These are phyloP conservation scores for Poecilia wingei DNA, from an alignment of 2,797 vertebrate genomes.

Conservation along the genomic window DNA sequence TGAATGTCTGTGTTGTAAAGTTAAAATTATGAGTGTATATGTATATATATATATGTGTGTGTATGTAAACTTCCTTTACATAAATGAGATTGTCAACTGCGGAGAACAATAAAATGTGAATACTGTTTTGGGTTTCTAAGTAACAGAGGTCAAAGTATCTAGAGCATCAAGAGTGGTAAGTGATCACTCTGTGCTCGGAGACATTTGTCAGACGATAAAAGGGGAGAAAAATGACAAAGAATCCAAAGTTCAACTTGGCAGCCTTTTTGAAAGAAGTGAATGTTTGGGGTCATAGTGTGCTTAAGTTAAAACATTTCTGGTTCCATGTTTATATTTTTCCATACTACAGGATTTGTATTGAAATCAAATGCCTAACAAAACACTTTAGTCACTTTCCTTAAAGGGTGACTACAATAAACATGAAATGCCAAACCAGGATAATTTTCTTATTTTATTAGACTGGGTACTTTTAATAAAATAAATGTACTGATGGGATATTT, in stretches of 20 bases:
- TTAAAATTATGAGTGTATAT: neutral
- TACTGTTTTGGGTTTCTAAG: neutral
- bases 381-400: neutral
- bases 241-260: conserved; percentile 41
- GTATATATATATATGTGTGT: neutral
- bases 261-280: conserved; percentile 13
- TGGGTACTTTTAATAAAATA: neutral
- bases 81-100: conserved; percentile 1
- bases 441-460: neutral
- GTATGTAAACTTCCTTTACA: neutral
- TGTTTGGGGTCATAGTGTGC: conserved; percentile 7
- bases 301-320: neutral
- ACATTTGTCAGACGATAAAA: conserved; percentile 9
- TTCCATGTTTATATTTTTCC: neutral
- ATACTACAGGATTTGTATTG: neutral
- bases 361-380: neutral
- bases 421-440: neutral
- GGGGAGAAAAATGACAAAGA: neutral
- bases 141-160: neutral
- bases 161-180: neutral
- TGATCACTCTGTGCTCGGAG: neutral
- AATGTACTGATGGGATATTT: neutral
- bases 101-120: neutral
- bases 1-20: conserved; percentile 3
- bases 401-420: neutral